Conservation (phyloP, 2,113 vertebrate genomes). For the Corythornis cristatus region DNA sequence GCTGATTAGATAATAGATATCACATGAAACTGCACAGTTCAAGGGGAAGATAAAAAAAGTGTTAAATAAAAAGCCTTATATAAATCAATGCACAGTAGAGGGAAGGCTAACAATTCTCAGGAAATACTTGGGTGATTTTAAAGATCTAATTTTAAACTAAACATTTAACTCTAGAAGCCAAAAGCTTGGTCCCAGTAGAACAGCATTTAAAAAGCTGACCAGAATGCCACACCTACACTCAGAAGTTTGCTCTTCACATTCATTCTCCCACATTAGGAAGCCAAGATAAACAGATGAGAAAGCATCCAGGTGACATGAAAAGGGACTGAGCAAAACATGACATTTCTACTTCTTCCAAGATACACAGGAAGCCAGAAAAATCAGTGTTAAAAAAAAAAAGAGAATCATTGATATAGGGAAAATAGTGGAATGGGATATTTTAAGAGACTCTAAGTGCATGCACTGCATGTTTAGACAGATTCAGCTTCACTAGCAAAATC, state of each 20-base stretch:
- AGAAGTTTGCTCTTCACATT: background rate
- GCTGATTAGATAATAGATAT: background rate
- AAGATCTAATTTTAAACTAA: background rate
- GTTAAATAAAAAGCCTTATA: background rate
- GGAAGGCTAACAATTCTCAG: background rate
- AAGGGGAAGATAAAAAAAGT: background rate
- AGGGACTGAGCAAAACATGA: background rate
- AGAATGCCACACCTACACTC: background rate
- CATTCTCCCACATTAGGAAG: background rate
- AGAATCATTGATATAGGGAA: background rate
- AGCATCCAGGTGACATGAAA: background rate
- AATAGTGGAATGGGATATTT: background rate
- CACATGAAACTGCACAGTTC: fast-evolving
- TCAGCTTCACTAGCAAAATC: background rate
- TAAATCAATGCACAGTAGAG: background rate
- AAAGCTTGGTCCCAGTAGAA: background rate
- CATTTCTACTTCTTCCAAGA: background rate
- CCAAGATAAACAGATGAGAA: background rate
- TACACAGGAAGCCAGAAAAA: background rate
- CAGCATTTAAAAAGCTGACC: background rate
- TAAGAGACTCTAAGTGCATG: background rate
- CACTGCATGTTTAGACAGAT: background rate
- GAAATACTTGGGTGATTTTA: background rate
- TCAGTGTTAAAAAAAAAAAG: background rate
- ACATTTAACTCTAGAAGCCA: background rate